Evolutionary conservation across 2,113 vertebrate genomes (phyloP), one percentile per base, ranked within the genome.

Genomic region (Oryzias javanicus): DNA sequence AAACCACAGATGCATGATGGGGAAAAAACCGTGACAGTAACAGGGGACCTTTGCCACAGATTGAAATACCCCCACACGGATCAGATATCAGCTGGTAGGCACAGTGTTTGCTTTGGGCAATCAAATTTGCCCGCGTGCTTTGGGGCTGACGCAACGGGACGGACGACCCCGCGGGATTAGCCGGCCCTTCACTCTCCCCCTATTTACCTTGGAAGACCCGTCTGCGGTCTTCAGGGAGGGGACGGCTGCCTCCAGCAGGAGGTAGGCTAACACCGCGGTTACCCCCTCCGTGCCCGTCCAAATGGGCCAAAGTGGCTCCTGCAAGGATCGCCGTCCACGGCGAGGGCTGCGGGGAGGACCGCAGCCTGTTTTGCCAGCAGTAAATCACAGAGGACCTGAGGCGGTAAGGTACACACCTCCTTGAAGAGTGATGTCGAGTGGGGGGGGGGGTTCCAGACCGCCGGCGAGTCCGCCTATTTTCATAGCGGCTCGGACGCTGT

Each of bases 401-500:
- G 70, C 70, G 62, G 66, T 60, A 71, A 76, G 76, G 83, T 76
- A 74, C 67, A 76, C 74, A 79, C 82, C 77, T 83, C 72, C 76
- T 77, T 57, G 59, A 80, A 76, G 80, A 79, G 62, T 64, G 60
- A 69, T 62, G 75, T 75, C 59, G 79, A 70, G 83, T 74, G 77
- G 78, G 71, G 88, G 83, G 76, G 77, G 78, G 71, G 88, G 70
- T 78, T 77, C 81, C 85, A 57, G 81, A 74, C 85, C 82, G 84
- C 84, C 79, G 79, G 51, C 68, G 65, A 78, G 76, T 78, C 76
- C 70, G 71, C 81, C 77, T 87, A 83, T 89, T 86, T 88, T 87
- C 84, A 84, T 84, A 85, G 79, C 70, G 40, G 76, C 85, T 80
- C 81, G 50, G 77, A 76, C 68, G 76, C 80, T 92, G 93, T 95